Base-by-base conservation (phyloP, 2,888 invertebrate genomes). In the Tachina grossa region DNA sequence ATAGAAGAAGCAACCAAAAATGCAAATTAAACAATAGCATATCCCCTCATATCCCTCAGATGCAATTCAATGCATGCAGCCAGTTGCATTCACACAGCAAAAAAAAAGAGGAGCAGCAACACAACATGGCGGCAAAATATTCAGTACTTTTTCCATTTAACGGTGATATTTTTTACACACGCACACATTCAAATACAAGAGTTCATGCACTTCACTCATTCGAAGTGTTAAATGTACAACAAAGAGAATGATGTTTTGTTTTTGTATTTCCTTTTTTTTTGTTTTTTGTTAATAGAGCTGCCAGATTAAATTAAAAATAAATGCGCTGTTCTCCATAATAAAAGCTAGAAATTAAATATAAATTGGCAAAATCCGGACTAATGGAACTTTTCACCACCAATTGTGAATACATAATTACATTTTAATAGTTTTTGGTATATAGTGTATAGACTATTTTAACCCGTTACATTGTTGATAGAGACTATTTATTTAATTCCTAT, bases 41-140 rank as follows among this genome's bases (percentile, higher is more conserved):
- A 39, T 31, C 6, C 16, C 51, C 9, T 39, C 1, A 2, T 4
- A 31, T 39, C 39, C n/a, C 22, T 1, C 49, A 16, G 59, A 14
- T 14, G 49, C 63, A 77, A 14, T n/a, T n/a, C n/a, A n/a, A n/a
- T n/a, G n/a, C n/a, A n/a, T 14, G 49, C 63, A 77, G 2, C 41
- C 31, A 71, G 9, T 10, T 45, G 19, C 47, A 61, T 9, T 39
- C 2, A 31, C 19, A 31, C 22, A 22, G 11, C 5, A 4, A 53
- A 63, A 43, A 31, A 65, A 14, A 39, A 13, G 10, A 49, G 57
- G 11, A 63, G 16, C 16, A 63, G 31, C 47, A 49, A 9, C 59
- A 59, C n/a, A 49, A 63, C 49, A 71, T 81, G 68, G 71, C 61
- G 49, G 59, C 75, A 68, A 61, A 68, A 68, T 61, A 78, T 78